Evolutionary conservation across 2,113 vertebrate species (phyloP).

Genomic region (Stercorarius parasiticus): DNA sequence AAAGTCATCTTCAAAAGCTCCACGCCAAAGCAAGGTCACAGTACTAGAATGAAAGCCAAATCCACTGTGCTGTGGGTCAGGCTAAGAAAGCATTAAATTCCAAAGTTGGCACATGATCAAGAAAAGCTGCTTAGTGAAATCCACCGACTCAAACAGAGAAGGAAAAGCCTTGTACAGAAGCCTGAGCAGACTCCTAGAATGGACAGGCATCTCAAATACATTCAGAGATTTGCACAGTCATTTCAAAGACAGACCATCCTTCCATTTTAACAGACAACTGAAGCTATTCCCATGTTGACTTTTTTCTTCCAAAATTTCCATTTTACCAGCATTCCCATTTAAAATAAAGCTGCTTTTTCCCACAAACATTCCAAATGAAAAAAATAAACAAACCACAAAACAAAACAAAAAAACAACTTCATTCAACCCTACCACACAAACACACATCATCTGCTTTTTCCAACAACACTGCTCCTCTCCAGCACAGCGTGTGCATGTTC

Average conservation of each 20-base stretch:
- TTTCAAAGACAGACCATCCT: neutral
- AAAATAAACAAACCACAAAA: neutral
- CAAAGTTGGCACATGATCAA: conserved; percentile 13
- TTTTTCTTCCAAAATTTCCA: neutral
- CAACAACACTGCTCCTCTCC: neutral
- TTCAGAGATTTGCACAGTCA: neutral
- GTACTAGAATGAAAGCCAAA: neutral
- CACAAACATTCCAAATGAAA: neutral
- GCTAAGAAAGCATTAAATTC: neutral
- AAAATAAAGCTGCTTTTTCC: neutral
- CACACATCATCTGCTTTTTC: neutral
- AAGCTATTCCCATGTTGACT: neutral
- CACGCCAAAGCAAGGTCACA: neutral
- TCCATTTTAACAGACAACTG: neutral
- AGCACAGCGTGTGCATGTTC: neutral
- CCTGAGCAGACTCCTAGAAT: neutral
- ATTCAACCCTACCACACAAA: neutral
- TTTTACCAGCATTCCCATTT: neutral
- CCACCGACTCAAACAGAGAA: neutral
- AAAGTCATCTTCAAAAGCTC: neutral
- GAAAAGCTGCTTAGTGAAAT: conserved; percentile 47
- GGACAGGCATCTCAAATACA: neutral
- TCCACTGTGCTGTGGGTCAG: neutral
- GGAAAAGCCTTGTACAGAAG: neutral
- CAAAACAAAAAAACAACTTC: neutral